These are phyloP conservation scores for Corythaixoides concolor DNA, from an alignment of 2,113 vertebrate species.

Conservation along the genomic window DNA sequence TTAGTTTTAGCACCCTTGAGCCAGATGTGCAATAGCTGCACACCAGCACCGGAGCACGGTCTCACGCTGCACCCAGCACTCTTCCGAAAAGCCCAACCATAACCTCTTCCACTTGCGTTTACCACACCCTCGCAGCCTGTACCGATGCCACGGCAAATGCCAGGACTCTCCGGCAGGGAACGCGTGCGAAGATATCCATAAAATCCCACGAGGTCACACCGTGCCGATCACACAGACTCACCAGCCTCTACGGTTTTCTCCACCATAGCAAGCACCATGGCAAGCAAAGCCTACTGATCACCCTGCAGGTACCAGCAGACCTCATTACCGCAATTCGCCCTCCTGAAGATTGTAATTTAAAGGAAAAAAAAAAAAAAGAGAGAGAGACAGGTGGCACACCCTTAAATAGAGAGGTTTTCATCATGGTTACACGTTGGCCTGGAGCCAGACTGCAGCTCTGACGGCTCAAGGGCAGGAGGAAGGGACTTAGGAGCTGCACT, in stretches of 20 bases:
- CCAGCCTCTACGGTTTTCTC: not conserved
- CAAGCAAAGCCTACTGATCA: not conserved
- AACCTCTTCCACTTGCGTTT: not conserved
- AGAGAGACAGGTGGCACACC: not conserved
- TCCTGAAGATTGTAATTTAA: not conserved
- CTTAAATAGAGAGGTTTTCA: not conserved
- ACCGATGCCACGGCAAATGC: not conserved
- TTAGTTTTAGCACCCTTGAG: not conserved
- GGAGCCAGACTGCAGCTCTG: not conserved
- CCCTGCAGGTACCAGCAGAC: not conserved
- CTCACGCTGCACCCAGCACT: accelerated
- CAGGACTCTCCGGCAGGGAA: not conserved
- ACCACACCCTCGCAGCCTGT: not conserved
- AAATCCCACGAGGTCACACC: accelerated
- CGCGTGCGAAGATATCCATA: accelerated
- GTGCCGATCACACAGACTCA: accelerated
- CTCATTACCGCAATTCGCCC: not conserved
- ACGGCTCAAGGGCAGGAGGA: not conserved
- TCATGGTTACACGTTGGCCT: not conserved
- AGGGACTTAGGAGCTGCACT: not conserved
- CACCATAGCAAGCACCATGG: not conserved
- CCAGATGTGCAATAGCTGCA: not conserved
- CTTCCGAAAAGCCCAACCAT: not conserved
- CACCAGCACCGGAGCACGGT: accelerated
- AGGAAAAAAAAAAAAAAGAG: accelerated